A percentile compares a stretch with the other conserved stretches of the same genome.
phyloP scores from a whole-genome alignment of 2,888 invertebrate genomes.

The Phasia obesa region DNA sequence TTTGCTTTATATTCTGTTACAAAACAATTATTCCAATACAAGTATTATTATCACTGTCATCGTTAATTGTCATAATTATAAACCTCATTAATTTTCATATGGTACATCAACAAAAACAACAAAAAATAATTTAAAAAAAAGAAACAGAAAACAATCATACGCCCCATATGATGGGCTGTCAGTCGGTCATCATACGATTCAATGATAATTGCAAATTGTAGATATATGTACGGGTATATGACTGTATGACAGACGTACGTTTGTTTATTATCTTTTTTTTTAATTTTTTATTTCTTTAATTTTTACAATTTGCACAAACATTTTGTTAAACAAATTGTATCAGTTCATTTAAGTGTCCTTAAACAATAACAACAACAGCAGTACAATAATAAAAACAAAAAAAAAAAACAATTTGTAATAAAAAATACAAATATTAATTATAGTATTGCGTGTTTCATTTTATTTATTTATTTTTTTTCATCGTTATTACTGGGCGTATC shows the following conservation, averaged over 20 bases:
- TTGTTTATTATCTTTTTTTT: background rate
- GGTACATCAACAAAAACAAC: background rate
- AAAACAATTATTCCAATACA: slow-evolving; percentile 19
- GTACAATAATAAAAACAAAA: background rate
- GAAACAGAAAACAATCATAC: slow-evolving; percentile 53
- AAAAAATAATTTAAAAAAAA: slow-evolving; percentile 3
- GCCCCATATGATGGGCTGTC: slow-evolving; percentile 54
- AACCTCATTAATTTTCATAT: slow-evolving; percentile 54
- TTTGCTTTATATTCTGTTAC: slow-evolving; percentile 1
- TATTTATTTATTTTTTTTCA: slow-evolving; percentile 18
- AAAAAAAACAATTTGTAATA: background rate
- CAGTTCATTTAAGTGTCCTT: slow-evolving; percentile 46
- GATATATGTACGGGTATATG: background rate
- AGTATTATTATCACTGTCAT: slow-evolving; percentile 48
- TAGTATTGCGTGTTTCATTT: slow-evolving; percentile 55
- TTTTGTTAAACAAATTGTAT: slow-evolving; percentile 6
- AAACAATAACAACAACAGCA: slow-evolving; percentile 7
- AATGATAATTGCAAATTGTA: slow-evolving; percentile 44
- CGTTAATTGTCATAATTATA: slow-evolving; percentile 58
- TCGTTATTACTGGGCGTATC: slow-evolving; percentile 56
- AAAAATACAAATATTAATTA: slow-evolving; percentile 34
- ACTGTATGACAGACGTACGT: background rate
- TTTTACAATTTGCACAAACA: slow-evolving; percentile 1
- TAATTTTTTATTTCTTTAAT: slow-evolving; percentile 20
- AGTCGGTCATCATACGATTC: slow-evolving; percentile 38